Conservation (phyloP, 1,140 invertebrate species). For the Hyphantria cunea region DNA sequence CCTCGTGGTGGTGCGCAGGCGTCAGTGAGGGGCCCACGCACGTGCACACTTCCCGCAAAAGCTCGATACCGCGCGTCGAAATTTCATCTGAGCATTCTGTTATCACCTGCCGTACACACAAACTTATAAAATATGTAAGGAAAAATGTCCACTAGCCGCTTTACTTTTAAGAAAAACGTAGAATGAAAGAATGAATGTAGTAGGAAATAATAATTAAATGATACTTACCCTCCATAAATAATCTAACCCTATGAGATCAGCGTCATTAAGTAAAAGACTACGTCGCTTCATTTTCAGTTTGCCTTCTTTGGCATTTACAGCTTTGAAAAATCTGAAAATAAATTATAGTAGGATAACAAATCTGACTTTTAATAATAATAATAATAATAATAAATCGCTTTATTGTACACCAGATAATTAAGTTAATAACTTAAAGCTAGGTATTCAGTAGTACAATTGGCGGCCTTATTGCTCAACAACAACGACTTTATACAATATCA, state of each 20-base stretch:
- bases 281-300: constrained; percentile 94
- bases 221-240: constrained; percentile 95
- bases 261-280: constrained; percentile 90
- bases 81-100: constrained; percentile 95
- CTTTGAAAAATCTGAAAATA: constrained; percentile 94
- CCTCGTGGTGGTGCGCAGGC: constrained; percentile 95
- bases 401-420: too few species aligned
- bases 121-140: too few species aligned
- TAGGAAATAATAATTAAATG: background rate
- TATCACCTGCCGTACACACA: constrained; percentile 86
- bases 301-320: constrained; percentile 97
- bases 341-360: too few species aligned
- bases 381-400: too few species aligned
- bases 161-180: too few species aligned
- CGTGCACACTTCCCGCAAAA: constrained; percentile 96
- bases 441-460: too few species aligned
- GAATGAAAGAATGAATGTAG: too few species aligned
- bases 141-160: too few species aligned
- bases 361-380: too few species aligned
- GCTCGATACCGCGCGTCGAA: constrained; percentile 93
- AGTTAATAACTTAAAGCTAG: too few species aligned
- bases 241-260: constrained; percentile 96
- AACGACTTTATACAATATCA: too few species aligned
- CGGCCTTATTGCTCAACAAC: too few species aligned
- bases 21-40: constrained; percentile 93